phyloP scores from a whole-genome alignment of 2,888 invertebrate genomes.

The Leptogaster cylindrica region DNA sequence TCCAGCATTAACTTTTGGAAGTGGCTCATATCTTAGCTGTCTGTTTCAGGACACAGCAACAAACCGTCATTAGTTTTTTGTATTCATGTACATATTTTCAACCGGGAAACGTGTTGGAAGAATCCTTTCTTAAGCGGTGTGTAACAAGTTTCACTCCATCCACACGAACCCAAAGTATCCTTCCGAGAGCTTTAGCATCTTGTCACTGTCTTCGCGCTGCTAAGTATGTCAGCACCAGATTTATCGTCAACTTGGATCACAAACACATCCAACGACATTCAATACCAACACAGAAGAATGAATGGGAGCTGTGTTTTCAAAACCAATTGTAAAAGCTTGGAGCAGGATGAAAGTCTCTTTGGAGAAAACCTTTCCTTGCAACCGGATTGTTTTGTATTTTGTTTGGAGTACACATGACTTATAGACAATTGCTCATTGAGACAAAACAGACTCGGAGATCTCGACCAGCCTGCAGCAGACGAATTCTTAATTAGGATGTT shows the following conservation, averaged over 20 bases:
- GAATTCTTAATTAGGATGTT: slow-evolving; percentile 35
- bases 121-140: slow-evolving; percentile 1
- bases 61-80: slow-evolving; percentile 32
- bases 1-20: slow-evolving; percentile 7
- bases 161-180: neutral
- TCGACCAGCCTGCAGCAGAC: slow-evolving; percentile 24
- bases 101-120: neutral
- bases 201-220: slow-evolving; percentile 1
- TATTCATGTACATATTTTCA: neutral
- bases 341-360: neutral
- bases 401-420: too few species aligned
- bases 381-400: slow-evolving; percentile 15
- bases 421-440: too few species aligned
- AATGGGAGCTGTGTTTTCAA: too few species aligned
- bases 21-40: neutral
- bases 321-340: slow-evolving; percentile 9
- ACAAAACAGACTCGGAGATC: too few species aligned
- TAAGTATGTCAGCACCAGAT: slow-evolving; percentile 35
- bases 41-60: slow-evolving; percentile 13
- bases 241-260: slow-evolving; percentile 23
- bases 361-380: slow-evolving; percentile 2
- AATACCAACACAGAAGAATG: neutral
- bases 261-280: neutral
- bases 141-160: slow-evolving; percentile 31
- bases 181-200: slow-evolving; percentile 6